These are phyloP conservation scores for Cydia strobilella DNA, from an alignment of 1,140 invertebrate genomes.

Conservation along the genomic window DNA sequence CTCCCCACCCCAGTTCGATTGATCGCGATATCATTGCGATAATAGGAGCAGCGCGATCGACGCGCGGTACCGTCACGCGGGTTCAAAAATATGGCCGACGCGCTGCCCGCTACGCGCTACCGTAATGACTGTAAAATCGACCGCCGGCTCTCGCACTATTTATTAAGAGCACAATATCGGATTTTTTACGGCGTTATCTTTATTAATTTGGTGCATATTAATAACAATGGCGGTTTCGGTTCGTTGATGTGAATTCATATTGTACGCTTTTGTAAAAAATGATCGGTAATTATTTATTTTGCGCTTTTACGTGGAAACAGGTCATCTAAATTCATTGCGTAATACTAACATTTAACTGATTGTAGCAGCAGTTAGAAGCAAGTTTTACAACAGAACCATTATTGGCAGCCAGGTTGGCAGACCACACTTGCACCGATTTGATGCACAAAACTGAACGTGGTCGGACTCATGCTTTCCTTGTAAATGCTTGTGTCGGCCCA, in stretches of 20 bases:
- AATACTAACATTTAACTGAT: neutral
- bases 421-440: too few species aligned
- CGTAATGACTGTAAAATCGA: slow-evolving; percentile 41
- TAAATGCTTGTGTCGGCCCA: too few species aligned
- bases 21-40: slow-evolving; percentile 80
- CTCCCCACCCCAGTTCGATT: slow-evolving; percentile 64
- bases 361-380: neutral
- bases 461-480: too few species aligned
- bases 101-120: slow-evolving; percentile 35
- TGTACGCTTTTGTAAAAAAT: slow-evolving; percentile 2
- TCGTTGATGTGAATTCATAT: slow-evolving; percentile 7
- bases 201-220: slow-evolving; percentile 15
- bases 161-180: slow-evolving; percentile 33
- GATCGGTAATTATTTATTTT: slow-evolving; percentile 5
- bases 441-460: too few species aligned
- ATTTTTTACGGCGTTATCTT: slow-evolving; percentile 1
- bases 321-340: neutral
- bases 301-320: neutral
- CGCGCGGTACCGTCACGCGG: slow-evolving; percentile 63
- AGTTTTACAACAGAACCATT: too few species aligned
- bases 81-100: slow-evolving; percentile 61
- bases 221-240: slow-evolving; percentile 1
- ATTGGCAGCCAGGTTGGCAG: too few species aligned
- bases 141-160: slow-evolving; percentile 36
- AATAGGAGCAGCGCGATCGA: slow-evolving; percentile 71